These are phyloP conservation scores for Anorthoa munda DNA, from an alignment of 2,888 invertebrate genomes.

Conservation along the genomic window DNA sequence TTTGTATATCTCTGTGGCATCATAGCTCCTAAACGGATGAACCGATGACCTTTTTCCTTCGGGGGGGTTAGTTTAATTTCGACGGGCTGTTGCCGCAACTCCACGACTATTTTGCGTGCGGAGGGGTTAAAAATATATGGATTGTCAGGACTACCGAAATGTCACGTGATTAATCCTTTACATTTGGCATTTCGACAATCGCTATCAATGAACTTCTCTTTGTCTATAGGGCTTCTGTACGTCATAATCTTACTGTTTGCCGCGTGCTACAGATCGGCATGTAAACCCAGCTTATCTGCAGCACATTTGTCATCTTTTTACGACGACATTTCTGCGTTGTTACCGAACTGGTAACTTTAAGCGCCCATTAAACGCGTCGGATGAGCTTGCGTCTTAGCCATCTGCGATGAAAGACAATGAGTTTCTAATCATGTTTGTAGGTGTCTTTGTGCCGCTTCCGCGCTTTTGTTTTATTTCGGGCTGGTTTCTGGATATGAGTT, in stretches of 20 bases:
- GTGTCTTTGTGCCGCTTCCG: background rate
- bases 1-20: too few relatives aligned
- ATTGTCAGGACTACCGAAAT: too few relatives aligned
- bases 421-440: conserved; percentile 32
- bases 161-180: too few relatives aligned
- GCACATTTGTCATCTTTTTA: conserved; percentile 60
- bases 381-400: conserved; percentile 38
- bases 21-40: too few relatives aligned
- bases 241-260: background rate
- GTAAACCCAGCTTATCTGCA: conserved; percentile 25
- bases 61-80: too few relatives aligned
- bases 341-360: conserved; percentile 53
- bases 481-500: too few relatives aligned
- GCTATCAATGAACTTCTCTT: too few relatives aligned
- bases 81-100: too few relatives aligned
- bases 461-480: background rate
- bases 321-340: conserved; percentile 51
- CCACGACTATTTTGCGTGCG: too few relatives aligned
- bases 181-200: too few relatives aligned
- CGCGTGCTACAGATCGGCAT: conserved; percentile 13
- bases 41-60: too few relatives aligned
- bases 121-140: too few relatives aligned
- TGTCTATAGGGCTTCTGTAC: background rate
- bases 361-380: conserved; percentile 50
- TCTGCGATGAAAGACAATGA: conserved; percentile 37